Percentiles rank a stretch among this genome's conserved stretches.
Evolutionary conservation across 2,888 invertebrate species (phyloP).

Genomic region (Pheosia tremula): DNA sequence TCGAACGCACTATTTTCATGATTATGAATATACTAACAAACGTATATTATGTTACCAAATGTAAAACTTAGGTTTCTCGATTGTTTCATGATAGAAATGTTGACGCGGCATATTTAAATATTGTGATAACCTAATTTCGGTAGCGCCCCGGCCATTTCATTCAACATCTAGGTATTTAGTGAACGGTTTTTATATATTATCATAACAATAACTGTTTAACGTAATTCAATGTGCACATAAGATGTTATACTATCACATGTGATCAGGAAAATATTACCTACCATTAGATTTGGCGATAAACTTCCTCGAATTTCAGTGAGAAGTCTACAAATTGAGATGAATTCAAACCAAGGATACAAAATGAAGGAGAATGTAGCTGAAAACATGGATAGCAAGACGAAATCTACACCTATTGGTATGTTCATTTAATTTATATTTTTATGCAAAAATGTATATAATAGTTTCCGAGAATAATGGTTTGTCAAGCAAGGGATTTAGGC

Average conservation of each 20-base stretch:
- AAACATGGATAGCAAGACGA: constrained; percentile 63
- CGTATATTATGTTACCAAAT: not conserved
- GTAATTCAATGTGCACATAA: no score
- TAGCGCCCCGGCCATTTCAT: constrained; percentile 36
- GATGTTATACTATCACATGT: no score
- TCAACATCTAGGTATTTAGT: constrained; percentile 13
- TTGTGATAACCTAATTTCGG: constrained; percentile 33
- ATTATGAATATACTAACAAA: no score
- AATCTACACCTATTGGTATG: constrained; percentile 74
- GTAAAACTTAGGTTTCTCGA: not conserved
- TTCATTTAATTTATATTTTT: no score
- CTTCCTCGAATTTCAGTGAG: constrained; percentile 19
- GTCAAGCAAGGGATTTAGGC: no score
- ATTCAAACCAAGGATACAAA: constrained; percentile 64
- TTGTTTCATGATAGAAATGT: constrained; percentile 16
- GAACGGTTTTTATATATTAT: not conserved
- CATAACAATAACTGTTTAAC: no score
- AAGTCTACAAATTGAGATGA: constrained; percentile 47
- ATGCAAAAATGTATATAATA: not conserved
- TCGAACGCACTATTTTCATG: no score
- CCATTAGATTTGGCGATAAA: no score
- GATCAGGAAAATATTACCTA: no score
- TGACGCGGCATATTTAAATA: constrained; percentile 19
- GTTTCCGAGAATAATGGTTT: no score
- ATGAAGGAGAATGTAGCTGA: constrained; percentile 66